Base-by-base conservation (phyloP, 2,888 invertebrate species). In the Timandra comae region DNA sequence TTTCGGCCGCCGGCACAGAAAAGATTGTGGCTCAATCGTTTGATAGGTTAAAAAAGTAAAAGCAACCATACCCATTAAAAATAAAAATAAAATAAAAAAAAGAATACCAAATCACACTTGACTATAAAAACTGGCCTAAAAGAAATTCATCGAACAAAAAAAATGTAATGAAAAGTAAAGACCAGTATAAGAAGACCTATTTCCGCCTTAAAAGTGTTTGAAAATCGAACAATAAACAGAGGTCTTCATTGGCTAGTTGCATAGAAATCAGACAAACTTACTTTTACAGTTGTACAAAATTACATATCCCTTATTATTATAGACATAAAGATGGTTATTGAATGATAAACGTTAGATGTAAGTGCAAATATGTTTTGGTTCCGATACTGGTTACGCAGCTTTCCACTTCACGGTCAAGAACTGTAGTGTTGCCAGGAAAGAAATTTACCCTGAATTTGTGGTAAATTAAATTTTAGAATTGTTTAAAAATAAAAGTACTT, bases 391-490 rank as follows among this genome's bases (percentile, higher is more conserved):
- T 53, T 55, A 63, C 54, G 57, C 65, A 67, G 66, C 70, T 80
- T 74, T 74, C 78, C 66, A 76, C 75, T 79, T 77, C 79, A 81
- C 73, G 80, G 82, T 79, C 81, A 84, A 81, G 80, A 70, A 56
- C 71, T 52, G 43, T 26, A 33, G 68, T 76, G 78, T 74, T 66
- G 61, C 70, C 48, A 67, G 56, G 12, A 30, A 38, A 19, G 27
- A 2, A 24, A 8, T 30, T 45, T 56, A 58, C 44, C 35, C 54
- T 29, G 3, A 7, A 27, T 39, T 35, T 19, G 10, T 13, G 41
- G 59, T 49, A 47, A 25, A 41, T 43, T n/a, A n/a, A n/a, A n/a
- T n/a, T n/a, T n/a, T n/a, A n/a, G n/a, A n/a, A n/a, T n/a, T n/a
- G n/a, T n/a, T n/a, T n/a, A n/a, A n/a, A n/a, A n/a, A n/a, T n/a